These are phyloP conservation scores for Temnothorax ravouxi DNA, from an alignment of 2,888 invertebrate species.

Conservation along the genomic window DNA sequence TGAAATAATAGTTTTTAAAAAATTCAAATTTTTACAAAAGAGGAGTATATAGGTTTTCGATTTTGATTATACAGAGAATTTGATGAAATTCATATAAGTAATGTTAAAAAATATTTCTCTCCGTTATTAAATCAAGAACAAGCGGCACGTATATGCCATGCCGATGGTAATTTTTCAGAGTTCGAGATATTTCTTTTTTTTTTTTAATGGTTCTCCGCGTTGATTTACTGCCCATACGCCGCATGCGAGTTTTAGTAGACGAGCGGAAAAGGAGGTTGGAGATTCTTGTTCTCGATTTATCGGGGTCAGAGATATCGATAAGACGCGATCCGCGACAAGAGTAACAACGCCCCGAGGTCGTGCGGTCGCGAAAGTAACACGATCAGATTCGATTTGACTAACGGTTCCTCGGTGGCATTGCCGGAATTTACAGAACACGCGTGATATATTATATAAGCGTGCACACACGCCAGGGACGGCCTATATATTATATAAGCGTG, in stretches of 20 bases:
- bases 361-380: slow-evolving; percentile 50
- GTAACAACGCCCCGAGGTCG: slow-evolving; percentile 61
- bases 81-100: background rate
- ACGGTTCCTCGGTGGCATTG: slow-evolving; percentile 59
- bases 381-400: slow-evolving; percentile 68
- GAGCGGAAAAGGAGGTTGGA: background rate
- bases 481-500: slow-evolving; percentile 38
- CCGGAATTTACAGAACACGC: slow-evolving; percentile 54
- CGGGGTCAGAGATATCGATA: slow-evolving; percentile 68
- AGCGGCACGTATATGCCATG: no score
- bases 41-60: background rate
- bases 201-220: background rate
- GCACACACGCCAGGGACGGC: background rate
- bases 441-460: slow-evolving; percentile 40
- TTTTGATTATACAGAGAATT: background rate
- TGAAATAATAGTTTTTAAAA: background rate
- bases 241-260: slow-evolving; percentile 23
- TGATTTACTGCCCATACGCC: slow-evolving; percentile 36
- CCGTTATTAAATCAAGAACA: background rate
- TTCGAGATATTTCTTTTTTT: slow-evolving; percentile 9
- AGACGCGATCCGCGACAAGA: slow-evolving; percentile 60
- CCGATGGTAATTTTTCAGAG: background rate
- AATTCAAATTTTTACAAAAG: background rate
- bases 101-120: slow-evolving; percentile 5
- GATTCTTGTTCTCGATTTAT: slow-evolving; percentile 66